Evolutionary conservation across 2,797 vertebrate species (phyloP), one percentile per base, ranked within the genome.

Genomic region (Nyctibius grandis): DNA sequence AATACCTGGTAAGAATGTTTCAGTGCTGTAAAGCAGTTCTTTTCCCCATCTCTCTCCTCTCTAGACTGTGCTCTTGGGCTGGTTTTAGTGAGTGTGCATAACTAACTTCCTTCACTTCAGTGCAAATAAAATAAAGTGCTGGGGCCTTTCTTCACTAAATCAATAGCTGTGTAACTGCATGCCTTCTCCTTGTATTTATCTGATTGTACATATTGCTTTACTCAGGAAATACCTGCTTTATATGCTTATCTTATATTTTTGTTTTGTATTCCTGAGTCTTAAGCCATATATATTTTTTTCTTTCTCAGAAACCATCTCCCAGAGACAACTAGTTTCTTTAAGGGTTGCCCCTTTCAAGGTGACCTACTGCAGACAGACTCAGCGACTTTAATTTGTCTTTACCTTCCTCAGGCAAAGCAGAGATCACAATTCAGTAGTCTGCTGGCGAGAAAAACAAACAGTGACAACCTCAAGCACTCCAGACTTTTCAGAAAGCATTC

Each of bases 371-470:
- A 89, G 48, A 87, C 53, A 80, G 67, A 67, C 45, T 87, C 72
- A 34, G 44, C 0, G 0, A 80, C 67, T 95, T 90, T 81, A 88
- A 84, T 96, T 92, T 91, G 53, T 48, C 63, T 96, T 94, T 87
- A 80, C 74, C 83, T 95, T 96, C 85, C 90, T 75, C 59, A 1
- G 89, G 88, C 85, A 95, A 94, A 93, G 67, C 59, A 91, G 51
- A 87, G 64, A 96, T 86, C 88, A 87, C 63, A 96, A 94, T 88
- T 93, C 80, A 87, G 94, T 94, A 90, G 70, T 92, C 84, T 92
- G 36, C 68, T 94, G 77, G 74, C 80, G 93, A 87, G 70, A 91
- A 91, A 94, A 94, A 89, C 56, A 88, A 91, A 89, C 64, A 90
- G 44, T 76, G 83, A 81, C 83, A 96, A 79, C 85, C 87, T 88